Conservation (phyloP, 2,113 vertebrate genomes). For the Plecotus auritus region DNA sequence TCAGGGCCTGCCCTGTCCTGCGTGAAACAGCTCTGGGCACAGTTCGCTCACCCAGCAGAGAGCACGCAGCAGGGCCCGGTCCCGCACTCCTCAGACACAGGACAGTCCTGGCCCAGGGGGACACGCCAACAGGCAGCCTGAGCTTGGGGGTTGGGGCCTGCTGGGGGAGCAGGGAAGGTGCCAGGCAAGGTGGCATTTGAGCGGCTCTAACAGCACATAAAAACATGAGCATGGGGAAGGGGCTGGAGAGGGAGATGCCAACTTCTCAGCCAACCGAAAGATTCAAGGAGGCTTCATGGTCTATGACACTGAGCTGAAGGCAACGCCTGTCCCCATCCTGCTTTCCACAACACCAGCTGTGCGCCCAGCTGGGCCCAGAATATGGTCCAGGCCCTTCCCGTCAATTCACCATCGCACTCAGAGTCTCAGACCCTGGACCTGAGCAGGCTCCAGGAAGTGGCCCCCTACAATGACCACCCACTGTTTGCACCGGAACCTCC, state of each 20-base stretch:
- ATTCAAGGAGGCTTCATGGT: neutral
- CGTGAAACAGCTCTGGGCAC: neutral
- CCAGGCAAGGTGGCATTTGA: neutral
- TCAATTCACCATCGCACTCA: no score
- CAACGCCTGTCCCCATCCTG: fast-evolving
- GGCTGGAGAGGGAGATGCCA: neutral
- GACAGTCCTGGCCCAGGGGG: neutral
- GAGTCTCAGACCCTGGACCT: neutral
- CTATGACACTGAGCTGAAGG: neutral
- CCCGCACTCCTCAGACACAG: neutral
- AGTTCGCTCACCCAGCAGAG: neutral
- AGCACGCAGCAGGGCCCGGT: neutral
- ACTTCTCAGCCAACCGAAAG: neutral
- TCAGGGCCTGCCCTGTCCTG: neutral
- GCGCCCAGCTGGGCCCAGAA: neutral
- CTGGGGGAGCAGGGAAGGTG: neutral
- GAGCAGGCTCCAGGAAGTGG: neutral
- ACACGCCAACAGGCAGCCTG: neutral
- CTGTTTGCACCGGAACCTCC: neutral
- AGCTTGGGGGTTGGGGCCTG: neutral
- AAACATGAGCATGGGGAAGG: fast-evolving
- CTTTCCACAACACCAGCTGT: fast-evolving
- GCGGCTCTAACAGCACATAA: neutral
- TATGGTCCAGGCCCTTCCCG: fast-evolving
- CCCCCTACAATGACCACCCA: neutral